Conservation (phyloP, 2,113 vertebrate species). For the Clarias magur region DNA sequence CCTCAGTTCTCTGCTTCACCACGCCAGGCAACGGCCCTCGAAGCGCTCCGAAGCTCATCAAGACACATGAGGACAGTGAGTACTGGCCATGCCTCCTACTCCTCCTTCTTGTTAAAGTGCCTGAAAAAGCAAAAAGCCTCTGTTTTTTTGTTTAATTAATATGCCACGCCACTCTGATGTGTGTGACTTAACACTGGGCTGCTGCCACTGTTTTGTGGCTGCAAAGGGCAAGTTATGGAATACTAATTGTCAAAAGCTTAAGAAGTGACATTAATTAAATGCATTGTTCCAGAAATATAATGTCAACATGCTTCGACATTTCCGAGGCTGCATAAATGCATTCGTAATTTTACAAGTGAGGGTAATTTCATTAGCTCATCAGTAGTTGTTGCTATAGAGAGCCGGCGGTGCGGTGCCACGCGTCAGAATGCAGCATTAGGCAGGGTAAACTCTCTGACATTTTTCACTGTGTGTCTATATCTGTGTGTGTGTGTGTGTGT, state of each 20-base stretch:
- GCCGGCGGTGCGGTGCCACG: neutral
- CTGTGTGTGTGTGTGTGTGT: slow-evolving; percentile 27
- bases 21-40: slow-evolving; percentile 90
- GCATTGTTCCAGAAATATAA: slow-evolving; percentile 48
- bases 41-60: slow-evolving; percentile 78
- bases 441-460: slow-evolving; percentile 16
- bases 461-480: neutral
- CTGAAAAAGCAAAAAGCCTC: slow-evolving; percentile 5
- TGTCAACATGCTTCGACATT: slow-evolving; percentile 45
- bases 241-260: slow-evolving; percentile 48
- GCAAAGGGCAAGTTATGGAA: slow-evolving; percentile 31
- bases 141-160: slow-evolving; percentile 34
- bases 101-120: slow-evolving; percentile 24
- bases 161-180: slow-evolving; percentile 23
- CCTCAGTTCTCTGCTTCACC: slow-evolving; percentile 89
- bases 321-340: slow-evolving; percentile 44
- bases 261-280: slow-evolving; percentile 54
- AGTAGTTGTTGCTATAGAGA: slow-evolving; percentile 44
- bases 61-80: slow-evolving; percentile 92
- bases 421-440: slow-evolving; percentile 25
- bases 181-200: slow-evolving; percentile 16
- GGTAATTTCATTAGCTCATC: slow-evolving; percentile 46
- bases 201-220: slow-evolving; percentile 14
- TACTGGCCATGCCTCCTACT: slow-evolving; percentile 46
- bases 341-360: slow-evolving; percentile 47